phyloP scores from a whole-genome alignment of 2,113 vertebrate species.

The Piliocolobus tephrosceles region DNA sequence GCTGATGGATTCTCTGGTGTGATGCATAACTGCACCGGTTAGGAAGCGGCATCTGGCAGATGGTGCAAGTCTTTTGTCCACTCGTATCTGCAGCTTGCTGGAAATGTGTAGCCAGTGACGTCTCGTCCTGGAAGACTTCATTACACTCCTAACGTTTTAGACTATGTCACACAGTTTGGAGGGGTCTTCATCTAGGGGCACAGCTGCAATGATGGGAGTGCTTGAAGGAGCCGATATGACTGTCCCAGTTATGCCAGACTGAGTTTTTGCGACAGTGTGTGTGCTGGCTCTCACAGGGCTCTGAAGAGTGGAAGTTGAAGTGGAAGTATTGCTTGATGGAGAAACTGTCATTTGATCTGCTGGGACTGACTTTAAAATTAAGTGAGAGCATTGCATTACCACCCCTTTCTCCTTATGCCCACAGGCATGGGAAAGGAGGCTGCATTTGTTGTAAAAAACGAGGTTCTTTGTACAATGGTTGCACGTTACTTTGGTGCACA shows the following conservation, averaged over 20 bases:
- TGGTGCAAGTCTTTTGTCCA: constrained; percentile 96
- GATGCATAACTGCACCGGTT: constrained; percentile 97
- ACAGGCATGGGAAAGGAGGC: constrained; percentile 95
- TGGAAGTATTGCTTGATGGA: constrained; percentile 72
- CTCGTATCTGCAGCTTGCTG: constrained; percentile 91
- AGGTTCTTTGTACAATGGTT: constrained; percentile 96
- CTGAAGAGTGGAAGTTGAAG: constrained; percentile 70
- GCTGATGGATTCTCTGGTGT: constrained; percentile 98
- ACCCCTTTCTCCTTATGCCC: constrained; percentile 97
- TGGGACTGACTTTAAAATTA: constrained; percentile 96
- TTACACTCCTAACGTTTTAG: constrained; percentile 96
- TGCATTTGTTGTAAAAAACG: constrained; percentile 99
- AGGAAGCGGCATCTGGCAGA: constrained; percentile 99
- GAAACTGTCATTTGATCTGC: constrained; percentile 95
- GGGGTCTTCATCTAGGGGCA: constrained; percentile 94
- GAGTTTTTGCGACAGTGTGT: constrained; percentile 84
- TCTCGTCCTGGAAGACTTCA: constrained; percentile 94
- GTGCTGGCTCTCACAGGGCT: constrained; percentile 70
- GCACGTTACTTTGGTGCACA: constrained; percentile 97
- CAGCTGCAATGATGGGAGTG: constrained; percentile 89
- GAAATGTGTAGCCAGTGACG: constrained; percentile 93
- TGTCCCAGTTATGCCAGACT: constrained; percentile 83
- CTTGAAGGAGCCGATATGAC: constrained; percentile 91
- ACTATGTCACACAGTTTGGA: constrained; percentile 91
- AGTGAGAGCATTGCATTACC: constrained; percentile 97